A percentile compares a stretch with the other conserved stretches of the same genome.
These are phyloP conservation scores for Nannoperca obscura DNA, from an alignment of 2,797 vertebrate species.

Conservation along the genomic window DNA sequence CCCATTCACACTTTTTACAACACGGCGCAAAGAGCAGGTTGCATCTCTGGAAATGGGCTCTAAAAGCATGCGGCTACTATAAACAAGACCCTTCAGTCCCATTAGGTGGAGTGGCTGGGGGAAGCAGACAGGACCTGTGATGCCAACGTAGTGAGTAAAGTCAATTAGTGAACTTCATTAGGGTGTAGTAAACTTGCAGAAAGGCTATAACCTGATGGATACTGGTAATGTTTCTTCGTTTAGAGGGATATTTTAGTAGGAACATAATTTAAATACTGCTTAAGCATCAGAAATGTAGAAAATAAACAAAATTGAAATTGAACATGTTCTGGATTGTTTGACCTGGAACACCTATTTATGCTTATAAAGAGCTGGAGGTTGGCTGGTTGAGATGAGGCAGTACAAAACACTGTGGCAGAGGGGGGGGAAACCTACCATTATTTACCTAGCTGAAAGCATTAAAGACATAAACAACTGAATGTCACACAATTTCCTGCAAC, in stretches of 20 bases:
- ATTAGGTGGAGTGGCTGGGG: constrained; percentile 76
- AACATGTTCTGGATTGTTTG: no score
- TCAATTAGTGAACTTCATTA: constrained; percentile 80
- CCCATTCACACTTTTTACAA: constrained; percentile 81
- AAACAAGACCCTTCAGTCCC: constrained; percentile 73
- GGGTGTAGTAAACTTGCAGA: constrained; percentile 52
- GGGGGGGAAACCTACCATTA: background rate
- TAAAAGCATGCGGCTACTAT: constrained; percentile 78
- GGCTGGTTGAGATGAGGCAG: background rate
- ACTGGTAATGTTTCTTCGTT: background rate
- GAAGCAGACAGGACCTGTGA: constrained; percentile 41
- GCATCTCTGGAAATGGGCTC: constrained; percentile 76
- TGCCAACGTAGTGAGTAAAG: constrained; percentile 49
- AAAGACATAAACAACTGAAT: background rate
- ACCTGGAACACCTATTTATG: background rate
- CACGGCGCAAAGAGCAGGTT: constrained; percentile 71
- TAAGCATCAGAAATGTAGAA: background rate
- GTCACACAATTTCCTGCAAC: constrained; percentile 3
- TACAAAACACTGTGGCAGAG: background rate
- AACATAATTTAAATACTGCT: background rate
- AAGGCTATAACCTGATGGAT: constrained; percentile 28
- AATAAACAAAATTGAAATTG: background rate
- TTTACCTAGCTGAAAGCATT: background rate
- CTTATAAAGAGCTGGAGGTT: background rate
- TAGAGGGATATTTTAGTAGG: background rate